Conservation (phyloP, 2,113 vertebrate genomes). For the Clinocottus analis region DNA sequence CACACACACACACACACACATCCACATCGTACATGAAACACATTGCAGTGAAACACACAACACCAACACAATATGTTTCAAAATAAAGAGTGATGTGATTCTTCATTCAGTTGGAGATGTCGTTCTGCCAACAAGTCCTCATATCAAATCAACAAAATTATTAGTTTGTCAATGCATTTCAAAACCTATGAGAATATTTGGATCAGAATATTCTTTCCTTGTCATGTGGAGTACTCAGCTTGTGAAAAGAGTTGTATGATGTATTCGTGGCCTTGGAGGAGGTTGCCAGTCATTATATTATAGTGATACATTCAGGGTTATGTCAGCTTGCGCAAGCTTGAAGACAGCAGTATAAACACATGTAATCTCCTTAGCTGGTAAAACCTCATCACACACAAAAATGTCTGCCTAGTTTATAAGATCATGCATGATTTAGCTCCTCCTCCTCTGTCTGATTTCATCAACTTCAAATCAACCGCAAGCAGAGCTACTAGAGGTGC, state of each 20-base stretch:
- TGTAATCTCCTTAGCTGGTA: neutral
- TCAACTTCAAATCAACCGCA: neutral
- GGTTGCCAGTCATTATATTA: neutral
- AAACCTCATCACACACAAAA: neutral
- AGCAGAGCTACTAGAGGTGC: neutral
- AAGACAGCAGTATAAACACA: neutral
- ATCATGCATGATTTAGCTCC: neutral
- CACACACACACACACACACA: neutral
- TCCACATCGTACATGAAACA: neutral
- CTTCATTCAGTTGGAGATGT: neutral
- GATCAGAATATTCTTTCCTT: neutral
- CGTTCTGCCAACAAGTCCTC: neutral
- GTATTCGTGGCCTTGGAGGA: neutral
- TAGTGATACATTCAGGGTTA: neutral
- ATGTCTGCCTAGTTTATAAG: neutral
- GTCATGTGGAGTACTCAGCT: neutral
- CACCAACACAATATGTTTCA: neutral
- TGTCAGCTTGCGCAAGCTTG: neutral
- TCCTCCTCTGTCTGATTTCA: neutral
- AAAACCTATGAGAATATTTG: neutral
- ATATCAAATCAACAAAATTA: conserved; percentile 4
- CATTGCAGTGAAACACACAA: neutral
- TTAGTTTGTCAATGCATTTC: neutral
- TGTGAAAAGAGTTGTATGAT: neutral
- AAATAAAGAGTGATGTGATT: neutral